Percentiles rank a stretch among this genome's conserved stretches.
Evolutionary conservation across 2,888 invertebrate genomes (phyloP).

Genomic region (Athalia circularis): DNA sequence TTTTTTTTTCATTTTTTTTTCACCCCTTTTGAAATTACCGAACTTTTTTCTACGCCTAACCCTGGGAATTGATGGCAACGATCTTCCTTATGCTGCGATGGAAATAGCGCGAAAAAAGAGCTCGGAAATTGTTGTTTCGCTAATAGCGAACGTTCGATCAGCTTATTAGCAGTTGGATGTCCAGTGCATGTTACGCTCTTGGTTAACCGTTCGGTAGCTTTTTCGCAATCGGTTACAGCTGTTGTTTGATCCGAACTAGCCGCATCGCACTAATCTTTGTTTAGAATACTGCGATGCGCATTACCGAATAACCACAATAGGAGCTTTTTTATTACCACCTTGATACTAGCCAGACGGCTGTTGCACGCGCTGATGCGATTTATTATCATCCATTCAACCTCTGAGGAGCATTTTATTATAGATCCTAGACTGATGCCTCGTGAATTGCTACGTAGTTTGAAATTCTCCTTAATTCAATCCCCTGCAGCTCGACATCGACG

Average conservation of each 20-base stretch:
- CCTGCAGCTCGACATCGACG: too few relatives aligned
- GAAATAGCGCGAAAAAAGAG: too few relatives aligned
- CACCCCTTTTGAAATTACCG: too few relatives aligned
- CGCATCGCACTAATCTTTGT: background rate
- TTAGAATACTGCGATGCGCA: background rate
- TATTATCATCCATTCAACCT: conserved; percentile 2
- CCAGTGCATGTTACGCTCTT: background rate
- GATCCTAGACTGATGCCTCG: too few relatives aligned
- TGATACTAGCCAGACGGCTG: conserved; percentile 30
- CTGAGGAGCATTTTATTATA: background rate
- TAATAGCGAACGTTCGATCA: background rate
- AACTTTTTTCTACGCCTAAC: too few relatives aligned
- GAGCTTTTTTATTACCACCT: conserved; percentile 8
- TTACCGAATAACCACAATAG: background rate
- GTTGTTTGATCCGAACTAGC: conserved; percentile 2
- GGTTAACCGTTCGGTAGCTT: background rate
- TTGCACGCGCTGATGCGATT: conserved; percentile 17
- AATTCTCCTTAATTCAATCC: too few relatives aligned
- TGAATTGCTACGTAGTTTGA: too few relatives aligned
- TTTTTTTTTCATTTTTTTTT: too few relatives aligned
- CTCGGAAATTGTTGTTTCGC: background rate
- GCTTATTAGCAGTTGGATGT: conserved; percentile 12
- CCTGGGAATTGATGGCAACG: too few relatives aligned
- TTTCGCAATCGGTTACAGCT: conserved; percentile 28
- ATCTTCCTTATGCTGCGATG: too few relatives aligned